Evolutionary conservation across 2,888 invertebrate species (phyloP), one percentile per base, ranked within the genome.

Genomic region (Sipha maydis): DNA sequence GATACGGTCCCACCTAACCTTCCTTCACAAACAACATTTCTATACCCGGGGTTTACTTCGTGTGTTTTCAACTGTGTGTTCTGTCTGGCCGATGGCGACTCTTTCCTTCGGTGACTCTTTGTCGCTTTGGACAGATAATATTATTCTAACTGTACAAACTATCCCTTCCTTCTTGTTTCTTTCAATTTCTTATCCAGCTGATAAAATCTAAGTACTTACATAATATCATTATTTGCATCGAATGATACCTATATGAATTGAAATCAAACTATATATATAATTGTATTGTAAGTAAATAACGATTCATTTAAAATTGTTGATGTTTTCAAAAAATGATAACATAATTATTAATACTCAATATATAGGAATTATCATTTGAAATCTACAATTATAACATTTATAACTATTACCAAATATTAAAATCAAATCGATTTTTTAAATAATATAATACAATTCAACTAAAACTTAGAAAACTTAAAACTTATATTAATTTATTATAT

Each of bases 11-110:
- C 88, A 88, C 88, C 88, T 82, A 88, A 48, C 61, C 71, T 73
- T 86, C 67, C 71, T 86, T 79, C 78, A 88, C 82, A 88, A 88
- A 88, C 88, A 88, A 82, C 88, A 88, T 88, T 88, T 82, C 88
- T 82, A 82, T 88, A 82, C 82, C 25, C 48, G 34, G 73, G 80
- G 78, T 85, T 85, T 71, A 85, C 73, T 28, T 17, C 69, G 80
- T 67, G 56, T 56, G 41, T 80, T 75, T 77, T 77, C 25, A 69
- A 80, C 79, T 75, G 73, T 88, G 31, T 75, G 67, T 31, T 76
- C 67, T 69, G 82, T 80, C 82, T 88, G 82, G 88, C 82, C 88
- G 67, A 76, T 61, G 85, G 84, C 79, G 78, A 86, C 71, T 78
- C 73, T 73, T 86, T 73, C 82, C 75, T 75, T 41, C 28, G 28